These are phyloP conservation scores for Strigops habroptila DNA, from an alignment of 2,113 vertebrate genomes.

Conservation along the genomic window DNA sequence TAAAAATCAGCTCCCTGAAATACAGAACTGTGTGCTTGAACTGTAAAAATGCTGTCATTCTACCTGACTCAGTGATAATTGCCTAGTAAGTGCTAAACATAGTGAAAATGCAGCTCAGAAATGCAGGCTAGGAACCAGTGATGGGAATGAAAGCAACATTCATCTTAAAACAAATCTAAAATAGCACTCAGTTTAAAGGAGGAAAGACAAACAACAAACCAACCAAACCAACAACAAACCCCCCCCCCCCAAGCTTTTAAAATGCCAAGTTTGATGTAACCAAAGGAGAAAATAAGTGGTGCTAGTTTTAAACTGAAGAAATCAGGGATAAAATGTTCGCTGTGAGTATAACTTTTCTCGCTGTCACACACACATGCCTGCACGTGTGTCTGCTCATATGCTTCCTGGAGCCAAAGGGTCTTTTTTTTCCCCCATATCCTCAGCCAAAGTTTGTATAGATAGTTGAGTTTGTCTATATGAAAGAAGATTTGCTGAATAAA, in stretches of 20 bases:
- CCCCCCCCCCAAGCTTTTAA: constrained; percentile 71
- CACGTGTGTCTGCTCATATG: background rate
- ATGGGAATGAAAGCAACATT: constrained; percentile 51
- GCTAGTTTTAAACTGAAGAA: constrained; percentile 68
- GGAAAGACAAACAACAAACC: background rate
- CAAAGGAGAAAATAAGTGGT: constrained; percentile 66
- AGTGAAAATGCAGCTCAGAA: constrained; percentile 54
- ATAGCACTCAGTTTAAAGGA: constrained; percentile 67
- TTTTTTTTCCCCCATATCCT: background rate
- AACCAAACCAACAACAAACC: background rate
- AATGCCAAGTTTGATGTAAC: constrained; percentile 78
- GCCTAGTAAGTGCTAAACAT: constrained; percentile 46
- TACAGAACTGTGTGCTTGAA: constrained; percentile 29
- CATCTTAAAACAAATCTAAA: constrained; percentile 72
- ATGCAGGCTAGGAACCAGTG: constrained; percentile 8
- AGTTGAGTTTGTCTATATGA: background rate
- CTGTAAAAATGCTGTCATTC: constrained; percentile 56
- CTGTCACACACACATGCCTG: accelerated
- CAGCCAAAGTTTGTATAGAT: background rate
- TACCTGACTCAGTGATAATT: constrained; percentile 69
- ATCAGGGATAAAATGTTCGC: constrained; percentile 56
- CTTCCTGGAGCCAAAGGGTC: background rate
- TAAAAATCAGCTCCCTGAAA: constrained; percentile 61
- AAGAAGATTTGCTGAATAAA: background rate
- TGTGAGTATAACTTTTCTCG: constrained; percentile 32